A percentile compares a stretch with the other conserved stretches of the same genome.
These are phyloP conservation scores for Fragum sueziense DNA, from an alignment of 2,888 invertebrate species.

Conservation along the genomic window DNA sequence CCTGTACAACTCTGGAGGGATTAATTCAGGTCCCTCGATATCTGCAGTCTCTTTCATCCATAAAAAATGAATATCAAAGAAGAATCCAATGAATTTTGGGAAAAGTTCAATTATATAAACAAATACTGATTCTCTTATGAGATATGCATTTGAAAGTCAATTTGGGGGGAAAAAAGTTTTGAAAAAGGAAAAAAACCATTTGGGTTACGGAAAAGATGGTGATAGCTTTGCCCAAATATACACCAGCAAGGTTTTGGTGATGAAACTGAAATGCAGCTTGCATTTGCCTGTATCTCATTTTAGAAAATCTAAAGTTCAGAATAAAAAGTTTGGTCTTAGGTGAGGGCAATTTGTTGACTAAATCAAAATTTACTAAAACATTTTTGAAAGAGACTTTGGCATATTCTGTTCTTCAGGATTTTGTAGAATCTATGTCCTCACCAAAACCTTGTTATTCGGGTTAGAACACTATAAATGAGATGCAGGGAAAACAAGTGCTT, in stretches of 20 bases:
- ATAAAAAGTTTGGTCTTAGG: slow-evolving; percentile 39
- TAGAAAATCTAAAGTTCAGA: not conserved
- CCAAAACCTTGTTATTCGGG: slow-evolving; percentile 46
- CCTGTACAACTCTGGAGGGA: too few species aligned
- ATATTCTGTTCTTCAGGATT: not conserved
- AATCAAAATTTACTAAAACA: not conserved
- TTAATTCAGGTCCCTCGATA: too few species aligned
- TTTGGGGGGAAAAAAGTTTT: too few species aligned
- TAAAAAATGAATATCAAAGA: too few species aligned
- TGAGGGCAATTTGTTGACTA: slow-evolving; percentile 24
- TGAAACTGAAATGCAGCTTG: not conserved
- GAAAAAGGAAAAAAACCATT: not conserved
- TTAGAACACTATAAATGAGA: slow-evolving; percentile 61
- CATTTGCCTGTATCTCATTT: slow-evolving; percentile 56
- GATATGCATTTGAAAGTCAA: too few species aligned
- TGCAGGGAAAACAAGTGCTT: slow-evolving; percentile 40
- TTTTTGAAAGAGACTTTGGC: not conserved
- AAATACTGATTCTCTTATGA: too few species aligned
- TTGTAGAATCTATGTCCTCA: slow-evolving; percentile 11
- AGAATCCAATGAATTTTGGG: too few species aligned
- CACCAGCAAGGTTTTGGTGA: slow-evolving; percentile 61
- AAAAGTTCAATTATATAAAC: too few species aligned
- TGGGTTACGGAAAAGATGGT: not conserved
- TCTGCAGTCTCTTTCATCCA: too few species aligned
- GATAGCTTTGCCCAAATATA: not conserved